These are phyloP conservation scores for Donacobius atricapilla DNA, from an alignment of 2,113 vertebrate genomes.

Conservation along the genomic window DNA sequence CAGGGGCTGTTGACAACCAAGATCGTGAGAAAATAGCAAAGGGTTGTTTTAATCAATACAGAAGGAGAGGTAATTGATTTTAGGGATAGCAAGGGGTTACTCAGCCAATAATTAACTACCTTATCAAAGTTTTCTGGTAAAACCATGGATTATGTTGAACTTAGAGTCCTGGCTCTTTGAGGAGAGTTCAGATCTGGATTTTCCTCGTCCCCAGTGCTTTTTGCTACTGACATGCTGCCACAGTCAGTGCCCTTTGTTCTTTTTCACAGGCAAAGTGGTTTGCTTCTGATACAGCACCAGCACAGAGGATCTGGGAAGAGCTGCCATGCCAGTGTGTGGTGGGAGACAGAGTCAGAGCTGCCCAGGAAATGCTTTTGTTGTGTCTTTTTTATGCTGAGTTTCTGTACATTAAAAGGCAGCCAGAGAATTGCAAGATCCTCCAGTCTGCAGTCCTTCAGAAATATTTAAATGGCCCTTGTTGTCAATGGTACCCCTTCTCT, in stretches of 20 bases:
- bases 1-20: constrained; percentile 58
- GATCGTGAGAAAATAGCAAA: constrained; percentile 79
- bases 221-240: not conserved
- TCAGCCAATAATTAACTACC: constrained; percentile 68
- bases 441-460: not conserved
- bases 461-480: not conserved
- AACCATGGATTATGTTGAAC: constrained; percentile 44
- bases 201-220: not conserved
- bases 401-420: not conserved
- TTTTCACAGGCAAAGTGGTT: not conserved
- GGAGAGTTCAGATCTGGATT: constrained; percentile 1
- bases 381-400: not conserved
- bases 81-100: constrained; percentile 69
- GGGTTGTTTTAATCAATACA: constrained; percentile 67
- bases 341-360: not conserved
- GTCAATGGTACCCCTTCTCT: not conserved
- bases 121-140: constrained; percentile 71
- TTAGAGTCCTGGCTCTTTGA: not conserved
- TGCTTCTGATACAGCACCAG: not conserved
- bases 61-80: constrained; percentile 75
- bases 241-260: not conserved
- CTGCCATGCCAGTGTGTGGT: not conserved
- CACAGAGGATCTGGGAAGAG: not conserved
- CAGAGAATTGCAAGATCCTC: not conserved
- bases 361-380: not conserved